Evolutionary conservation across 2,888 invertebrate species (phyloP).

Genomic region (Timandra comae): DNA sequence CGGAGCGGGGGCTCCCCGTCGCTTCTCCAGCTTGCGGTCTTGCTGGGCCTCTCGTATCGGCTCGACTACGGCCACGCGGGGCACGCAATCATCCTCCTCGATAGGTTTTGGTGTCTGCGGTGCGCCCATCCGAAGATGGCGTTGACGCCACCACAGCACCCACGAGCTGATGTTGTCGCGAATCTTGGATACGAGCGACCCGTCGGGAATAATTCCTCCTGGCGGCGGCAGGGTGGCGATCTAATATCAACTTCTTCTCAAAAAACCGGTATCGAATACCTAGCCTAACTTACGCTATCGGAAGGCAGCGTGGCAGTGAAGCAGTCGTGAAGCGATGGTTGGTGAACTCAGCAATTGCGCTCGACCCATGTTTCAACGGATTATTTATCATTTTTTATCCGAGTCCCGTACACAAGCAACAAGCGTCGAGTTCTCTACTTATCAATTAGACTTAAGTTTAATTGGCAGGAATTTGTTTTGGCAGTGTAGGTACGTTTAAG

Average conservation of each 20-base stretch:
- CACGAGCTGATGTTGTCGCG: conserved; percentile 70
- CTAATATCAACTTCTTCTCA: conserved; percentile 28
- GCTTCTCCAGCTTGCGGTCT: conserved; percentile 56
- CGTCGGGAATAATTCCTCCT: conserved; percentile 28
- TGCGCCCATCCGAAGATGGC: conserved; percentile 72
- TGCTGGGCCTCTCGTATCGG: conserved; percentile 38
- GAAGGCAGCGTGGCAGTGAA: conserved; percentile 55
- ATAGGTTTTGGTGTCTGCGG: conserved; percentile 68
- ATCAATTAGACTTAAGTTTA: conserved; percentile 39
- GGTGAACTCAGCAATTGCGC: conserved; percentile 45
- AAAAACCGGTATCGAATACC: conserved; percentile 30
- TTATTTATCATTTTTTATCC: conserved; percentile 40
- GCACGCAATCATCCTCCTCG: conserved; percentile 60
- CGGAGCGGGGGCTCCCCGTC: conserved; percentile 45
- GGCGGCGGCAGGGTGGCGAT: conserved; percentile 30
- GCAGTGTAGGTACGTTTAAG: conserved; percentile 41
- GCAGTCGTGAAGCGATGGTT: conserved; percentile 49
- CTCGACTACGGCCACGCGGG: conserved; percentile 53
- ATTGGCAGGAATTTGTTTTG: conserved; percentile 41
- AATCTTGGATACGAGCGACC: conserved; percentile 54
- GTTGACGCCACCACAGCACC: conserved; percentile 73
- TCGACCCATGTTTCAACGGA: conserved; percentile 18
- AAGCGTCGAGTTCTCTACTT: conserved; percentile 50
- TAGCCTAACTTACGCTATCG: conserved; percentile 42
- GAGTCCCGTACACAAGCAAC: conserved; percentile 42